A percentile compares a stretch with the other conserved stretches of the same genome.
These are phyloP conservation scores for Sanderia malayensis DNA, from an alignment of 30 jellyfish, hydroid and myxozoan species.

Conservation along the genomic window DNA sequence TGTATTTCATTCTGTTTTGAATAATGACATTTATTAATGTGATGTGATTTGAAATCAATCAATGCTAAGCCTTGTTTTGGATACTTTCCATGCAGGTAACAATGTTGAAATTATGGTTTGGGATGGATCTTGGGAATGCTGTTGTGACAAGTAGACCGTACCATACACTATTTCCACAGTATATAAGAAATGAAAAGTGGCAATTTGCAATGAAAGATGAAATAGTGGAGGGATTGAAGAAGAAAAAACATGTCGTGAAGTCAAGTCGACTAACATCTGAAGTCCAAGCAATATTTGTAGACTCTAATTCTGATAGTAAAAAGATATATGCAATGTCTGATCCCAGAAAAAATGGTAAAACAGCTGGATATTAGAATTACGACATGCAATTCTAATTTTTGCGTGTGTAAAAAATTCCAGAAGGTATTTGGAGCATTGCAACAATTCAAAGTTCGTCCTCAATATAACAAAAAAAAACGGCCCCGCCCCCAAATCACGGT, in stretches of 20 bases:
- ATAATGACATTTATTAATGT: no score
- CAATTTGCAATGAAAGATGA: conserved; percentile 39
- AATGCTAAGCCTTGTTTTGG: no score
- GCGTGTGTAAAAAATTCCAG: no score
- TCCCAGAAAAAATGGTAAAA: conserved; percentile 76
- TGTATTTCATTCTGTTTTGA: no score
- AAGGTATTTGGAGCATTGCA: no score
- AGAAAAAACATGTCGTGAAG: conserved; percentile 54
- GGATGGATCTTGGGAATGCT: conserved; percentile 68
- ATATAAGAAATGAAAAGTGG: conserved; percentile 21
- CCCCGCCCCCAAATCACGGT: no score
- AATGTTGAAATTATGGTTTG: conserved; percentile 67
- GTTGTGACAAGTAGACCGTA: conserved; percentile 65
- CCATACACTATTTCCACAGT: conserved; percentile 65
- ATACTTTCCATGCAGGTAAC: conserved; percentile 53
- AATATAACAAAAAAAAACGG: no score
- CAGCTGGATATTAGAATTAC: conserved; percentile 87
- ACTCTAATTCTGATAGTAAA: conserved; percentile 26
- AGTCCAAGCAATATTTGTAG: conserved; percentile 70
- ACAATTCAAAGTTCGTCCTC: no score
- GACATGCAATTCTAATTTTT: no score
- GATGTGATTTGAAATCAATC: no score
- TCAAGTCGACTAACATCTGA: conserved; percentile 21
- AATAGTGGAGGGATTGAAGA: conserved; percentile 63
- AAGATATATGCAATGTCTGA: conserved; percentile 73